These are phyloP conservation scores for Falco berigora DNA, from an alignment of 2,797 vertebrate species.

Conservation along the genomic window DNA sequence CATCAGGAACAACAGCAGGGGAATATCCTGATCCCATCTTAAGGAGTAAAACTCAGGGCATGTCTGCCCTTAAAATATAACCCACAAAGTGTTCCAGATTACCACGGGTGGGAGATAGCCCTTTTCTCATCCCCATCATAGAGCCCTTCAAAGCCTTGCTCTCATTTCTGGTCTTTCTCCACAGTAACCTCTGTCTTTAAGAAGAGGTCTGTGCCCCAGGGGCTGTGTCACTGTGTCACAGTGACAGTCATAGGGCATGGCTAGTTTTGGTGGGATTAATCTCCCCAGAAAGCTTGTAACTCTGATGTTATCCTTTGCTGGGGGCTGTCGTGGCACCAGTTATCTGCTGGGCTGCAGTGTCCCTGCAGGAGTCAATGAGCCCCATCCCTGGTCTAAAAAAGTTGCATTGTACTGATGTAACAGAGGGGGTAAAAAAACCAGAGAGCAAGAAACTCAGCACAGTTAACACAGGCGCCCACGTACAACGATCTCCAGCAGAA, in stretches of 20 bases:
- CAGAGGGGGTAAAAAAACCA: accelerated
- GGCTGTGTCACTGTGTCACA: too few relatives aligned
- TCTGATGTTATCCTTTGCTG: not conserved
- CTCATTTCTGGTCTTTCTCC: not conserved
- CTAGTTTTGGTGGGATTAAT: not conserved
- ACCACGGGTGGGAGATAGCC: accelerated
- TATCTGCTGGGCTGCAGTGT: not conserved
- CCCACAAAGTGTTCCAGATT: not conserved
- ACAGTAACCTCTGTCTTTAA: not conserved
- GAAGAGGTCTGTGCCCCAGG: not conserved
- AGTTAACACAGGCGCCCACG: not conserved
- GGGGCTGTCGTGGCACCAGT: not conserved
- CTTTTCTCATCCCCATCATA: not conserved
- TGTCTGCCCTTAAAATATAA: not conserved
- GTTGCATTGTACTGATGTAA: accelerated
- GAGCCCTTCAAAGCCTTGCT: not conserved
- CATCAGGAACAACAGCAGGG: not conserved
- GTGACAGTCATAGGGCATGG: not conserved
- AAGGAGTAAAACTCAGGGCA: not conserved
- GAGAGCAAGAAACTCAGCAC: not conserved
- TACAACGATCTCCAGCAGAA: not conserved
- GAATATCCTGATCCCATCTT: not conserved
- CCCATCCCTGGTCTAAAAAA: not conserved
- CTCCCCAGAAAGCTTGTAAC: not conserved
- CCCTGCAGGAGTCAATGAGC: not conserved